A percentile compares a stretch with the other conserved stretches of the same genome.
Conservation (phyloP, 2,113 vertebrate genomes). For the Nestor notabilis region DNA sequence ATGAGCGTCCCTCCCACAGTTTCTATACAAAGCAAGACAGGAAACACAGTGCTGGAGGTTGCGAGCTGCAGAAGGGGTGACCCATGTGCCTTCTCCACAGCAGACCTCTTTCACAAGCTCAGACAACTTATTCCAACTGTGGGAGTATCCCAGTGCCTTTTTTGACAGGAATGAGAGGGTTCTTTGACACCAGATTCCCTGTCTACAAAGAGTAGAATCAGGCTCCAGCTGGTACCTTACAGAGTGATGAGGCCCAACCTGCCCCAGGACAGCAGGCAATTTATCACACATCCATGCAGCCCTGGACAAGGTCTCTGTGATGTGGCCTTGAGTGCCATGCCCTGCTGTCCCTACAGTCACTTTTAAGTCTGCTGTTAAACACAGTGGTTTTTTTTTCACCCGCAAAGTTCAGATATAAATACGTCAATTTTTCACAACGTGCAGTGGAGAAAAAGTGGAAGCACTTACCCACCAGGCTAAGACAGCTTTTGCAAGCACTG, state of each 20-base stretch:
- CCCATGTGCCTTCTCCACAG: no score
- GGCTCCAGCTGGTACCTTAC: rapidly evolving
- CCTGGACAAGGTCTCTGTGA: not conserved
- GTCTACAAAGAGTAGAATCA: no score
- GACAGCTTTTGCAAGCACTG: rapidly evolving
- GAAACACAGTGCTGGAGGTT: not conserved
- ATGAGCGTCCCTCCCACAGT: not conserved
- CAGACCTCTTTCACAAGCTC: not conserved
- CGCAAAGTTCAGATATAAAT: not conserved
- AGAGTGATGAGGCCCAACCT: not conserved
- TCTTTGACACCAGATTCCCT: not conserved
- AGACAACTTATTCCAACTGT: not conserved
- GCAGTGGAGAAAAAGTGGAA: not conserved
- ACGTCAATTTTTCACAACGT: not conserved
- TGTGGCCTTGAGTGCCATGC: no score
- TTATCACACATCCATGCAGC: not conserved
- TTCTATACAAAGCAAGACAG: not conserved
- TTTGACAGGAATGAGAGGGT: no score
- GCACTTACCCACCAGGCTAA: not conserved
- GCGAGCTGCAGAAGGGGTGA: not conserved
- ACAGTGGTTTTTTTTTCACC: not conserved
- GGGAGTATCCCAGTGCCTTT: not conserved
- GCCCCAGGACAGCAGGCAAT: not conserved
- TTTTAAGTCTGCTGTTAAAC: not conserved
- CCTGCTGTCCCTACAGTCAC: not conserved